Evolutionary conservation across 2,888 invertebrate genomes (phyloP).

Genomic region (Limnephilus rhombicus): DNA sequence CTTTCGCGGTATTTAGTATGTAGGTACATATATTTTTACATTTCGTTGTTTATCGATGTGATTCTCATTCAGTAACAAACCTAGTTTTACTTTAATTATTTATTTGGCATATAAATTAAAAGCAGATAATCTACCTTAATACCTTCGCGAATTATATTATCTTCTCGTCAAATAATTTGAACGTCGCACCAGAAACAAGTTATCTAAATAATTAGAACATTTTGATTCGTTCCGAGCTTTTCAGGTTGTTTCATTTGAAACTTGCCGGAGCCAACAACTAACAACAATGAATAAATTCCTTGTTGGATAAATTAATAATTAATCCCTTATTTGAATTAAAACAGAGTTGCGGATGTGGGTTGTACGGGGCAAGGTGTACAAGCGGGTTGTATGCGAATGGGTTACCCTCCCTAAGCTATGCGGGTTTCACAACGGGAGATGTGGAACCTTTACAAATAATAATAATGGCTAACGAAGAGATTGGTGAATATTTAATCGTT

Average conservation of each 20-base stretch:
- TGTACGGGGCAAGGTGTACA: background rate
- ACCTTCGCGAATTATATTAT: background rate
- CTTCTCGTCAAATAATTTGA: background rate
- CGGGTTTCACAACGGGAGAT: background rate
- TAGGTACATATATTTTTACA: too few relatives aligned
- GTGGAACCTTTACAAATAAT: background rate
- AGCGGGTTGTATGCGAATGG: background rate
- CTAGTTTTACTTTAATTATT: too few relatives aligned
- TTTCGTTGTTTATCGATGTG: too few relatives aligned
- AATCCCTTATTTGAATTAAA: constrained; percentile 16
- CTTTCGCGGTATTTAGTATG: too few relatives aligned
- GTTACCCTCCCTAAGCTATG: background rate
- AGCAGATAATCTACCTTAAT: too few relatives aligned
- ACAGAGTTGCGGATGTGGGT: background rate
- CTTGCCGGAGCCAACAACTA: background rate
- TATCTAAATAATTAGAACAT: background rate
- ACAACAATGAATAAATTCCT: constrained; percentile 18
- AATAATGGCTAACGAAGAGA: background rate
- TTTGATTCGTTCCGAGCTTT: background rate
- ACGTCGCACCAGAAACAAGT: background rate
- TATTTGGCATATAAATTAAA: too few relatives aligned
- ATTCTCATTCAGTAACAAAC: too few relatives aligned
- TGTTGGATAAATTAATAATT: background rate
- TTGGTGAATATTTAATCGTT: background rate
- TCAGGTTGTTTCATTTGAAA: background rate